Evolutionary conservation across 2,113 vertebrate genomes (phyloP).

Genomic region (Struthio camelus): DNA sequence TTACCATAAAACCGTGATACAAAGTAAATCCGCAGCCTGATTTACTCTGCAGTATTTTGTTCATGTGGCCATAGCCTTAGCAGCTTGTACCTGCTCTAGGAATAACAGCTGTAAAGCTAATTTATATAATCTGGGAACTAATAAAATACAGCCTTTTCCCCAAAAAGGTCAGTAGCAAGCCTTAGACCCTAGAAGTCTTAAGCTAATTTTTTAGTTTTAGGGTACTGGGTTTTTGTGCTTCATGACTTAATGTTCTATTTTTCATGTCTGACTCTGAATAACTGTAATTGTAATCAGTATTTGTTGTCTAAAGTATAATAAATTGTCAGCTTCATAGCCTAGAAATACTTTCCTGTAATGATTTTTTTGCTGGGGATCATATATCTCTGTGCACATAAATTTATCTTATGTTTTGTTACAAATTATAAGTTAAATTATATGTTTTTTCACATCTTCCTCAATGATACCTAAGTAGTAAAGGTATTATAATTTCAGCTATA

Average conservation of each 20-base stretch:
- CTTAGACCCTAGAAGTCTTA: background rate
- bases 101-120: background rate
- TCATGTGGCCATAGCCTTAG: background rate
- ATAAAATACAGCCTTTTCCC: background rate
- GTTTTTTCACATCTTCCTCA: background rate
- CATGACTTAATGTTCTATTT: background rate
- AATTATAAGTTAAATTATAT: background rate
- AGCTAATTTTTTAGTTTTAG: background rate
- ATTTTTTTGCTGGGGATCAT: background rate
- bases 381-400: background rate
- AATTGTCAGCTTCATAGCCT: background rate
- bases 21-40: background rate
- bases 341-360: background rate
- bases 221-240: background rate
- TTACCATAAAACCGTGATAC: background rate
- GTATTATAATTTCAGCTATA: conserved; percentile 27
- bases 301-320: background rate
- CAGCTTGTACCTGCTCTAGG: background rate
- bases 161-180: background rate
- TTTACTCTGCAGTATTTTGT: background rate
- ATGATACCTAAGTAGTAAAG: background rate
- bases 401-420: background rate
- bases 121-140: background rate
- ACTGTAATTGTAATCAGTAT: background rate
- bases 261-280: background rate